Conservation (phyloP, 2,797 vertebrate genomes). For the Lateolabrax maculatus region DNA sequence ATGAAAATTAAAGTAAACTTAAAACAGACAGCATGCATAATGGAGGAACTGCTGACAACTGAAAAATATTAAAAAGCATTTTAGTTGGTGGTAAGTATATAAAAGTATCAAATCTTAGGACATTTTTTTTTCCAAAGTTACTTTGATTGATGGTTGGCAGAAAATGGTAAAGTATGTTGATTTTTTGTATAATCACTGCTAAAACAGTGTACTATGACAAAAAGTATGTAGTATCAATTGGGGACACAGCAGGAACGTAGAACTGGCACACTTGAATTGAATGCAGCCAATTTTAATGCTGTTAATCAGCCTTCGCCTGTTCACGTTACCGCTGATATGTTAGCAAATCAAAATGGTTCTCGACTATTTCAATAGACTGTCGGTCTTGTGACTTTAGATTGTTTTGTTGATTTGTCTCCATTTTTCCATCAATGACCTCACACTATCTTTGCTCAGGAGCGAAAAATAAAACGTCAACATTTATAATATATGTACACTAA, state of each 20-base stretch:
- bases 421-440: not conserved
- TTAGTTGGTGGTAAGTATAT: not conserved
- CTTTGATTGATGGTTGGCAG: not conserved
- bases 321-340: not conserved
- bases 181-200: not conserved
- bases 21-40: not conserved
- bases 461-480: not conserved
- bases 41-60: not conserved
- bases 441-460: not conserved
- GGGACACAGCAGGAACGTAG: not conserved
- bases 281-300: not conserved
- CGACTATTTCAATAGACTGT: not conserved
- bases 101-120: not conserved
- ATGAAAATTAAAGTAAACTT: not conserved
- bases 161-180: not conserved
- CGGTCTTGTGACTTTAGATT: not conserved
- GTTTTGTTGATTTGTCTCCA: not conserved
- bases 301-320: not conserved
- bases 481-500: too few species aligned
- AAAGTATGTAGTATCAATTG: not conserved
- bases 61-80: not conserved
- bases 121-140: not conserved
- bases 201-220: not conserved
- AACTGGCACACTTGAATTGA: not conserved
- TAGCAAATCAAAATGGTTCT: not conserved